Percentiles rank a stretch among this genome's conserved stretches.
Evolutionary conservation across 2,888 invertebrate genomes (phyloP).

Genomic region (Beris chalybata): DNA sequence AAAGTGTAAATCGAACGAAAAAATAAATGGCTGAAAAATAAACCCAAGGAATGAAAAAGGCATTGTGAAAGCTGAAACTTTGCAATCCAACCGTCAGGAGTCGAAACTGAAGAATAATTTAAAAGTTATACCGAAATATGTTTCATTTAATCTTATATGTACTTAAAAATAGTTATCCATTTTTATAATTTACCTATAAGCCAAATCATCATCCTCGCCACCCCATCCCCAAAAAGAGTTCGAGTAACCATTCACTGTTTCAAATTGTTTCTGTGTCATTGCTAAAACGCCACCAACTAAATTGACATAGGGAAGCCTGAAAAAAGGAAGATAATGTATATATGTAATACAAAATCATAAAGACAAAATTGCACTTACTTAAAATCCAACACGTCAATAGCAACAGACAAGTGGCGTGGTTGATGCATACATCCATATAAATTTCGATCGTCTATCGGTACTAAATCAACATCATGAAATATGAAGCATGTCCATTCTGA

Average conservation of each 20-base stretch:
- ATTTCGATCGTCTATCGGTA: slow-evolving; percentile 91
- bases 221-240: slow-evolving; percentile 99
- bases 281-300: slow-evolving; percentile 96
- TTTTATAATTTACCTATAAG: slow-evolving; percentile 63
- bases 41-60: too few species aligned
- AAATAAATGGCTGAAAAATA: too few species aligned
- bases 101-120: too few species aligned
- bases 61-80: too few species aligned
- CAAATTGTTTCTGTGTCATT: slow-evolving; percentile 82
- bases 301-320: slow-evolving; percentile 84
- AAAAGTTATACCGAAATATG: too few species aligned
- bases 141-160: too few species aligned
- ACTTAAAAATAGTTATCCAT: too few species aligned
- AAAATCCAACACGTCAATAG: slow-evolving; percentile 81
- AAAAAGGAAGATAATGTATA: slow-evolving; percentile 40
- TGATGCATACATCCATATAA: slow-evolving; percentile 89
- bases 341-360: too few species aligned
- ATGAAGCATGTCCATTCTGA: slow-evolving; percentile 85
- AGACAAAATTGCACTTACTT: slow-evolving; percentile 58
- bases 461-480: slow-evolving; percentile 94
- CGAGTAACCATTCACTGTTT: slow-evolving; percentile 87
- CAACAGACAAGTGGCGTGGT: slow-evolving; percentile 91
- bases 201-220: slow-evolving; percentile 97
- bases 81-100: background rate
- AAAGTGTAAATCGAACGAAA: too few species aligned